Evolutionary conservation across 2,113 vertebrate genomes (phyloP).

Genomic region (Oryzias curvinotus): DNA sequence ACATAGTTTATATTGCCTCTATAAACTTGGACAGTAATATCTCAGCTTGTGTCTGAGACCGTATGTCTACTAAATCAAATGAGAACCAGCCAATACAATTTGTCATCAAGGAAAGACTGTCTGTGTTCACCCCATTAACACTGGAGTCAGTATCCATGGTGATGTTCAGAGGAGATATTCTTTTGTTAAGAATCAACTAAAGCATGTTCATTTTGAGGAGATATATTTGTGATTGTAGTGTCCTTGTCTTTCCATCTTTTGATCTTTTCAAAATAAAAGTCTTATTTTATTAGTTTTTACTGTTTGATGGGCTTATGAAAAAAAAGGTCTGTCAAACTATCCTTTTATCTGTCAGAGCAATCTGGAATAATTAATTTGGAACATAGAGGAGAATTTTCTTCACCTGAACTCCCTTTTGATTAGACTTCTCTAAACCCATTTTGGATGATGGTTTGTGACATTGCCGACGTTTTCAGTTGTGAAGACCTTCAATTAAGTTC

Average conservation of each 20-base stretch:
- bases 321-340: too few relatives aligned
- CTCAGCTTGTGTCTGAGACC: constrained; percentile 16
- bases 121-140: constrained; percentile 51
- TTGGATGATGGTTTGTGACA: too few relatives aligned
- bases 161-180: constrained; percentile 37
- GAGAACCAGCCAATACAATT: constrained; percentile 52
- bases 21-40: constrained; percentile 47
- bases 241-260: constrained; percentile 27
- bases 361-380: too few relatives aligned
- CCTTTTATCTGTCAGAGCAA: too few relatives aligned
- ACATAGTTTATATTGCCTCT: constrained; percentile 36
- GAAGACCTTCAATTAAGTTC: too few relatives aligned
- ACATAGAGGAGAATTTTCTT: too few relatives aligned
- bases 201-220: constrained; percentile 53
- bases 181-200: constrained; percentile 48
- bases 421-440: too few relatives aligned
- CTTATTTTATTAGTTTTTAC: not conserved
- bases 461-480: too few relatives aligned
- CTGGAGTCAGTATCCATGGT: constrained; percentile 56
- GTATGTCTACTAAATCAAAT: constrained; percentile 43
- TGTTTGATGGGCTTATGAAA: too few relatives aligned
- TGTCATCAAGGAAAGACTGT: constrained; percentile 58
- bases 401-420: too few relatives aligned
- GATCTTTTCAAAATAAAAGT: constrained; percentile 45
- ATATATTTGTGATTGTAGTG: constrained; percentile 39